Evolutionary conservation across 2,113 vertebrate genomes (phyloP), one percentile per base, ranked within the genome.

Genomic region (Phyllopteryx taeniolatus): DNA sequence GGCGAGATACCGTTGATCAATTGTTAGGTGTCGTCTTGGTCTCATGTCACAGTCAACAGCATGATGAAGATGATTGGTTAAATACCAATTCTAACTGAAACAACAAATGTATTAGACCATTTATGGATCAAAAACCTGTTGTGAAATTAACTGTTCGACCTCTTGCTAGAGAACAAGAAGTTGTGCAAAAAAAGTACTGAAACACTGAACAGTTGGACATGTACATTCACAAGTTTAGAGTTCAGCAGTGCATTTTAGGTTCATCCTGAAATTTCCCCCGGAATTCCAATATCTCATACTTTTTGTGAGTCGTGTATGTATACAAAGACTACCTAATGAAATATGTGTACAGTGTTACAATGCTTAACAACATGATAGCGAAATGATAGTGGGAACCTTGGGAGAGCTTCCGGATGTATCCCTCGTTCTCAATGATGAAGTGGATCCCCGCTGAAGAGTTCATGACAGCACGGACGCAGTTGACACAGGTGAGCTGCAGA

Each of bases 401-500:
- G 35, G 96, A 98, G 63, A 99, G 96, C 86, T 98, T 98, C 44
- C 96, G 94, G 68, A 98, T 92, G 0, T 98, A 98, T 83, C 95
- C 96, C 88, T 96, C 95, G 0, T 98, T 98, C 77, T 94, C 95
- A 71, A 98, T 93, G 19, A 99, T 98, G 91, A 98, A 98, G 76
- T 95, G 93, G 0, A 99, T 95, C 74, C 98, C 98, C 0, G 89
- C 91, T 8, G 90, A 94, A 1, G 98, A 98, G 90, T 99, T 99
- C 95, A 99, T 95, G 56, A 99, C 93, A 0, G 98, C 96, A 0
- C 95, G 92, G 72, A 99, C 98, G 1, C 98, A 99, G 91, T 88
- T 96, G 66, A 99, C 91, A 14, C 98, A 98, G 11, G 97, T 99
- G 86, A 99, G 96, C 89, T 99, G 98, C 57, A 99, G 93, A 42